phyloP scores from a whole-genome alignment of 1,140 invertebrate species.

The Hermatobates lingyangjiaoensis region DNA sequence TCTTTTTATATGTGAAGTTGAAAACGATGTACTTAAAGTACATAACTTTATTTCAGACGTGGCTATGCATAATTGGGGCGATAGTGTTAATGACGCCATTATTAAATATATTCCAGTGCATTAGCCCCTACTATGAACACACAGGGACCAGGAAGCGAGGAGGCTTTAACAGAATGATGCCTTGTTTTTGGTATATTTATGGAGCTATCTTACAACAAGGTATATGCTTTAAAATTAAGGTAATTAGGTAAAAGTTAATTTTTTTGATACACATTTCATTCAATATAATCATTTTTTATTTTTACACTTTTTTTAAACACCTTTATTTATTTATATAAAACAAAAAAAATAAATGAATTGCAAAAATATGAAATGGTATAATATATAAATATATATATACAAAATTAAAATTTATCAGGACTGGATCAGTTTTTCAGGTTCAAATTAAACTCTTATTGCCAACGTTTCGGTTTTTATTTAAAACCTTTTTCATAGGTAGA shows the following conservation, averaged over 20 bases:
- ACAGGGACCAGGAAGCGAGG: slow-evolving; percentile 28
- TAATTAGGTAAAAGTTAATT: neutral
- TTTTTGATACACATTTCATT: neutral
- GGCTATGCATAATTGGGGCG: slow-evolving; percentile 51
- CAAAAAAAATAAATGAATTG: neutral
- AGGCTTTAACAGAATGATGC: slow-evolving; percentile 44
- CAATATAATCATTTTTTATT: neutral
- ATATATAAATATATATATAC: no score
- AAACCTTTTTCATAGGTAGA: no score
- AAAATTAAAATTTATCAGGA: no score
- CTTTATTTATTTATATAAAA: neutral
- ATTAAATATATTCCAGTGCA: slow-evolving; percentile 51
- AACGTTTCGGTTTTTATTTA: no score
- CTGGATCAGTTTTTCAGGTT: no score
- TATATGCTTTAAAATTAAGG: no score
- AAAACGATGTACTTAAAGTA: no score
- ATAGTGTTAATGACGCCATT: slow-evolving; percentile 57
- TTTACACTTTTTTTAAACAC: neutral
- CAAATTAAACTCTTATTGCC: no score
- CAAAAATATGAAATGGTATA: no score
- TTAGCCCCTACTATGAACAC: slow-evolving; percentile 47
- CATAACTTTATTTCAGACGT: slow-evolving; percentile 48
- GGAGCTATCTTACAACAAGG: slow-evolving; percentile 80
- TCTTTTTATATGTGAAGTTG: no score
- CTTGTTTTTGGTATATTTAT: slow-evolving; percentile 79